These are phyloP conservation scores for Pseudopodoces humilis DNA, from an alignment of 2,113 vertebrate genomes.

Conservation along the genomic window DNA sequence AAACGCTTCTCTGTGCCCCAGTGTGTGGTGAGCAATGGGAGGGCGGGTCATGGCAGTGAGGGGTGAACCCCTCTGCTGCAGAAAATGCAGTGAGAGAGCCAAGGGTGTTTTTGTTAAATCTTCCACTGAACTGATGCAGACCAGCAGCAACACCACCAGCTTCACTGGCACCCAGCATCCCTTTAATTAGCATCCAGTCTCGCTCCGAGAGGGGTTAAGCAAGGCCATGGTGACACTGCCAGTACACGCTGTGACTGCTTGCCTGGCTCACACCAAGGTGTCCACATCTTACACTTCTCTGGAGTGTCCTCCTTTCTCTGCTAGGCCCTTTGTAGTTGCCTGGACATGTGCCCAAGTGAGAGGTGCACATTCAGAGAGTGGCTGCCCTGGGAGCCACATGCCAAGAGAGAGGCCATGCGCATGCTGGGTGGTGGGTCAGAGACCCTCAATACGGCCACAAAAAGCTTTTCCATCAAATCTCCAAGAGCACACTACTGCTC, in stretches of 20 bases:
- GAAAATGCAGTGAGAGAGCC: background rate
- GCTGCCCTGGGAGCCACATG: background rate
- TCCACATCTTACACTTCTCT: background rate
- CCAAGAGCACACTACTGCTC: background rate
- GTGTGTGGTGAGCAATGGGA: fast-evolving
- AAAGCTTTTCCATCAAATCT: background rate
- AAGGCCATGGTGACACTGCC: background rate
- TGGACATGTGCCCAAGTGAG: background rate
- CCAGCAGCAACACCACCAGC: background rate
- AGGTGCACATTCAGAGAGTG: background rate
- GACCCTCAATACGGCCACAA: background rate
- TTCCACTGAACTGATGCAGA: background rate
- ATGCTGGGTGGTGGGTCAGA: background rate
- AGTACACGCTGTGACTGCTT: background rate
- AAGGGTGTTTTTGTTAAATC: background rate
- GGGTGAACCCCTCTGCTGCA: background rate
- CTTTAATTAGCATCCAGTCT: constrained; percentile 3
- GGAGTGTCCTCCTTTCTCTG: background rate
- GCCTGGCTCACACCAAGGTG: background rate
- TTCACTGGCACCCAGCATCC: background rate
- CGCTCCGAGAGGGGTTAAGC: background rate
- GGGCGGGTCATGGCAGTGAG: fast-evolving
- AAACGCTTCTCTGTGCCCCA: fast-evolving
- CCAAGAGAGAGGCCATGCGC: fast-evolving
- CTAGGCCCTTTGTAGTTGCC: background rate